Conservation (phyloP, 2,797 vertebrate species). For the Tapirus indicus region DNA sequence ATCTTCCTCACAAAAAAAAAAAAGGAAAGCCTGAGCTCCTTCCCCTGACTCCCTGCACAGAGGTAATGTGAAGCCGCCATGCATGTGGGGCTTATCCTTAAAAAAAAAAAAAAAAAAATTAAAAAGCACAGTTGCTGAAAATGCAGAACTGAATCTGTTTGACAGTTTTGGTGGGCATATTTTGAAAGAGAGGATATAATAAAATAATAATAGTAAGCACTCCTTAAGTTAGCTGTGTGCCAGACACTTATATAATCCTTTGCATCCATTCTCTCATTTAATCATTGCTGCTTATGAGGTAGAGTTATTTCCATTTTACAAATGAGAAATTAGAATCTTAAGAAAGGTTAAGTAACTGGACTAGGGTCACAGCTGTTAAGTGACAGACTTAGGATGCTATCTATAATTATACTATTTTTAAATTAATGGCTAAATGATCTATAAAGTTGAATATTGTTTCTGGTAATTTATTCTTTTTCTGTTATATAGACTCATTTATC, state of each 20-base stretch:
- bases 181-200: neutral
- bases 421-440: neutral
- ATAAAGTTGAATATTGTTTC: constrained; percentile 23
- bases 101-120: no score
- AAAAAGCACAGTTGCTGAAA: neutral
- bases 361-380: neutral
- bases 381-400: neutral
- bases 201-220: neutral
- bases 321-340: neutral
- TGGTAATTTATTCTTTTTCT: neutral
- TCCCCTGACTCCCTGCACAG: neutral
- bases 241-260: neutral
- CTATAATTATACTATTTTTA: neutral
- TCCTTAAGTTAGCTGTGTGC: neutral
- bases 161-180: neutral
- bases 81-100: neutral
- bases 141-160: neutral
- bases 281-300: neutral
- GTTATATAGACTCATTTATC: neutral
- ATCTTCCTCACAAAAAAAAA: no score
- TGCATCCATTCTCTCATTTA: neutral
- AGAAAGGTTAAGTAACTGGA: neutral
- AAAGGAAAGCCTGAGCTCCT: neutral
- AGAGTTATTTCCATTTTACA: neutral
- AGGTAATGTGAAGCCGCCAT: neutral